Evolutionary conservation across 2,113 vertebrate species (phyloP), one percentile per base, ranked within the genome.

Genomic region (Leptodactylus fuscus): DNA sequence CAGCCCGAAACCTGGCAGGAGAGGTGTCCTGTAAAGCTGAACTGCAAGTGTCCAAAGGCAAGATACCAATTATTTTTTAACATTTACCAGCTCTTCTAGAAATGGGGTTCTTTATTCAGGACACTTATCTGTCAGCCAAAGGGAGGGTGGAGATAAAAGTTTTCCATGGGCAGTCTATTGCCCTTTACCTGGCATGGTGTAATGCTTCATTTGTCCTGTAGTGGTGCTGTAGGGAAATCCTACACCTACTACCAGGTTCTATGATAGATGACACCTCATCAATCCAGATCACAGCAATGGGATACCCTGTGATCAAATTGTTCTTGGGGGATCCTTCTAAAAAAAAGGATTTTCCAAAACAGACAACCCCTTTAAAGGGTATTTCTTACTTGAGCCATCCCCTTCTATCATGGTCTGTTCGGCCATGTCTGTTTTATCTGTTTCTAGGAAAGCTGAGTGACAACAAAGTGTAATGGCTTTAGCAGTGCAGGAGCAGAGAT

Each of bases 11-110:
- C 90, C 87, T 97, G 90, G 96, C 97, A 0, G 98, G 98, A 0
- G 96, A 97, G 18, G 95, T 99, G 27, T 97, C 97, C 87, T 99
- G 98, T 92, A 99, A 99, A 90, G 98, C 98, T 0, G 98, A 99
- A 90, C 91, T 99, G 88, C 95, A 96, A 0, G 92, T 99, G 75
- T 93, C 82, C 48, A 88, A 95, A 94, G 94, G 98, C 99, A 93
- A 3, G 89, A 49, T 15, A 29, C 18, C 4, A 6, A 6, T 41
- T 9, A 41, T 9, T 41, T 41, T 41, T 9, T 6, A 41, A 41
- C 41, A 41, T 9, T 41, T 9, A n/a, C n/a, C n/a, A n/a, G n/a
- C n/a, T n/a, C n/a, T n/a, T n/a, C n/a, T n/a, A n/a, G 13, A 48
- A 48, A 48, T 48, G 46, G 55, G 55, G 58, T 27, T 15, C 24